Percentiles rank a stretch among this genome's conserved stretches.
phyloP scores from a whole-genome alignment of 2,797 vertebrate genomes.

The Nyctalus aviator region DNA sequence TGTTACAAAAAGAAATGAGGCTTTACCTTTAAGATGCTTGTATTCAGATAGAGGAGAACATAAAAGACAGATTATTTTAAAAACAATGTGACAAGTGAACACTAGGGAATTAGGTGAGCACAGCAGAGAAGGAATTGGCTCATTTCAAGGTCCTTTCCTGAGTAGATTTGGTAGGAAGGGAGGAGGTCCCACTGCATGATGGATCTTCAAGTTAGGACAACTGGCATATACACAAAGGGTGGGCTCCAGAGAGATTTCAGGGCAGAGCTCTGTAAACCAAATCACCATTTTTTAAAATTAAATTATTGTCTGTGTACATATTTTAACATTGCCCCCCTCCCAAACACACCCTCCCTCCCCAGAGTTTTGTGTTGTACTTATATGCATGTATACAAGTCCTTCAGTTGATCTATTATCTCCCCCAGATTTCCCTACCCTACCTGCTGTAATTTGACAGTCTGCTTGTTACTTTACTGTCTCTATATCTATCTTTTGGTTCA shows the following conservation, averaged over 20 bases:
- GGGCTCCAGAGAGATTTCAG: neutral
- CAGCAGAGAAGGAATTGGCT: neutral
- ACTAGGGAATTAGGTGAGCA: neutral
- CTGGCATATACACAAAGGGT: neutral
- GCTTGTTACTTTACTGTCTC: too few species aligned
- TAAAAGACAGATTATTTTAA: neutral
- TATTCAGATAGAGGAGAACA: neutral
- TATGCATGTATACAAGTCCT: too few species aligned
- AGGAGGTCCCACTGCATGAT: fast-evolving
- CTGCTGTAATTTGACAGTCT: too few species aligned
- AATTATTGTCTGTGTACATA: too few species aligned
- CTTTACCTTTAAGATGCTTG: neutral
- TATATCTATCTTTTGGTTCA: too few species aligned
- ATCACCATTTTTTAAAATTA: neutral
- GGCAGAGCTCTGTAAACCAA: neutral
- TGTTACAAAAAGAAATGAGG: neutral
- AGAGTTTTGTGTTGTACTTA: too few species aligned
- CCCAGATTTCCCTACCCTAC: too few species aligned
- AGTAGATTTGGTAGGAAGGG: neutral
- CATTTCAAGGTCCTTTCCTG: neutral
- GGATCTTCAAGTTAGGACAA: neutral
- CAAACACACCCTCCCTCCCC: too few species aligned
- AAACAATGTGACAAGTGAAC: neutral
- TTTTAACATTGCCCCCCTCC: too few species aligned
- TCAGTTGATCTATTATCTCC: too few species aligned